These are phyloP conservation scores for Ammospiza nelsoni DNA, from an alignment of 2,113 vertebrate species.

Conservation along the genomic window DNA sequence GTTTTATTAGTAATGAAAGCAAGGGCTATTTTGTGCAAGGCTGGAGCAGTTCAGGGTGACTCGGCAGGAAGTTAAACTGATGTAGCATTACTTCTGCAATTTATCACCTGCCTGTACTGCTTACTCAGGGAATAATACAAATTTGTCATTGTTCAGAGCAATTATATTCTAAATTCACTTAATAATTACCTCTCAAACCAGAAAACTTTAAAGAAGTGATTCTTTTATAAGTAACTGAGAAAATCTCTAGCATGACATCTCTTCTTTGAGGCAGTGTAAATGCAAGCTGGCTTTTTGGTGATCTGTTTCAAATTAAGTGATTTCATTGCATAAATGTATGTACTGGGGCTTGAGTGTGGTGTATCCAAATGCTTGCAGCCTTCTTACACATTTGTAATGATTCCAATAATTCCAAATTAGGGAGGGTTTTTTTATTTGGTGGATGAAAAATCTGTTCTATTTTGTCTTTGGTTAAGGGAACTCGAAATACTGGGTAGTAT, in stretches of 20 bases:
- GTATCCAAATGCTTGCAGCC: not conserved
- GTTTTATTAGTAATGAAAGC: slow-evolving; percentile 65
- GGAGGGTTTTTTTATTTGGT: not conserved
- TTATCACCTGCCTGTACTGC: slow-evolving; percentile 71
- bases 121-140: slow-evolving; percentile 59
- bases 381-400: not conserved
- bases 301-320: slow-evolving; percentile 1
- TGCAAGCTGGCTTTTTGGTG: not conserved
- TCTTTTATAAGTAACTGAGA: not conserved
- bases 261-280: not conserved
- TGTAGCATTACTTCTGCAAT: slow-evolving; percentile 58
- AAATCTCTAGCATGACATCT: not conserved
- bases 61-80: slow-evolving; percentile 60
- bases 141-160: slow-evolving; percentile 62
- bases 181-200: slow-evolving; percentile 25
- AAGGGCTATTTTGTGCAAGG: slow-evolving; percentile 29
- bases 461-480: not conserved
- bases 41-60: slow-evolving; percentile 61
- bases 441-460: not conserved
- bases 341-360: not conserved
- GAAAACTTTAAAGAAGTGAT: not conserved
- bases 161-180: slow-evolving; percentile 24
- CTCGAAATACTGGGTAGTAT: not conserved
- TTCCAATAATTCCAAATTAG: not conserved
- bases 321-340: not conserved